Conservation (phyloP, 2,888 invertebrate genomes). For the Gari tellinella region DNA sequence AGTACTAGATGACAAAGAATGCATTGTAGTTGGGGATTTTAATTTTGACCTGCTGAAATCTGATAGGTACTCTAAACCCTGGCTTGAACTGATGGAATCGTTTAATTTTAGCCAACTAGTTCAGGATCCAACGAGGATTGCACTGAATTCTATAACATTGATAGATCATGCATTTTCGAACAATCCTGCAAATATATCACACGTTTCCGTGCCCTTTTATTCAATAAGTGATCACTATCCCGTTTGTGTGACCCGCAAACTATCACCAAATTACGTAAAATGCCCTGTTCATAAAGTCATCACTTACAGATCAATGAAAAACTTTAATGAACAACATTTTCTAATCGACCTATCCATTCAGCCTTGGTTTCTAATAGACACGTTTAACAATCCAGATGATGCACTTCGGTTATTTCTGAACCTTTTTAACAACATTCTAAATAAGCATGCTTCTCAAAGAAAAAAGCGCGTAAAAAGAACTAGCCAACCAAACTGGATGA, state of each 20-base stretch:
- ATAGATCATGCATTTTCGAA: constrained; percentile 10
- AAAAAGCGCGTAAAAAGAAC: background rate
- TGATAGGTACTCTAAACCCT: background rate
- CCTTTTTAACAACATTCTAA: background rate
- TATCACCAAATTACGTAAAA: background rate
- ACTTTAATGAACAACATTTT: background rate
- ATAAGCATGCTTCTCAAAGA: constrained; percentile 7
- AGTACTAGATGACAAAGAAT: background rate
- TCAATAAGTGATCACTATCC: constrained; percentile 12
- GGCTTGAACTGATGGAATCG: background rate
- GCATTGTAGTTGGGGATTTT: constrained; percentile 5
- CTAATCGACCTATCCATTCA: background rate
- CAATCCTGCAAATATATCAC: background rate
- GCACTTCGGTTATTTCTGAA: background rate
- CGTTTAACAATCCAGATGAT: constrained; percentile 14
- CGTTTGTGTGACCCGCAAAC: background rate
- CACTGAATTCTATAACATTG: background rate
- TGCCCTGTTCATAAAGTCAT: background rate
- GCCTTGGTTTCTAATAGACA: constrained; percentile 14
- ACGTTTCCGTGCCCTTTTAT: background rate
- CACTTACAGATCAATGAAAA: constrained; percentile 1
- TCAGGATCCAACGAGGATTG: background rate
- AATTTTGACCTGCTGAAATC: background rate
- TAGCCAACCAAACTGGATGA: constrained; percentile 11
- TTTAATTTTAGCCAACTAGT: constrained; percentile 7